These are phyloP conservation scores for Elaeidobius kamerunicus DNA, from an alignment of 2,888 invertebrate genomes.

Conservation along the genomic window DNA sequence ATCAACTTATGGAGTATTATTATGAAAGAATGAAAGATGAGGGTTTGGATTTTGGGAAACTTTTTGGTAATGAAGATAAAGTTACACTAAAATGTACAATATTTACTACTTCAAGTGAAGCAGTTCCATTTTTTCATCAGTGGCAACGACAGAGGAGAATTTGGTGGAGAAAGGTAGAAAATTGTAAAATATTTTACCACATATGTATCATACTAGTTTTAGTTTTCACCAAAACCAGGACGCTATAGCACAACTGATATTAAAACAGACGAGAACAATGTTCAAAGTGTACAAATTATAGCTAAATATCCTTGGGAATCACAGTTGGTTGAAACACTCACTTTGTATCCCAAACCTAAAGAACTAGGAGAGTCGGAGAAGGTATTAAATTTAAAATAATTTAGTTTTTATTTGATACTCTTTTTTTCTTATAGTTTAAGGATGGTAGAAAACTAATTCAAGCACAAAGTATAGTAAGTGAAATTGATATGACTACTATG, in stretches of 20 bases:
- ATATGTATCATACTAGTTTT: too few relatives aligned
- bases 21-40: constrained; percentile 21
- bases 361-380: constrained; percentile 6
- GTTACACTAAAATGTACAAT: constrained; percentile 48
- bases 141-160: constrained; percentile 75
- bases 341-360: constrained; percentile 38
- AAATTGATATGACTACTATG: constrained; percentile 53
- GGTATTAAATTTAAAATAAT: constrained; percentile 3
- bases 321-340: constrained; percentile 62
- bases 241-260: constrained; percentile 63
- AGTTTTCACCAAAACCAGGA: constrained; percentile 71
- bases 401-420: constrained; percentile 3
- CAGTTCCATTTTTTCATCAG: constrained; percentile 66
- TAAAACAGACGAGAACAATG: constrained; percentile 48
- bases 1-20: constrained; percentile 27
- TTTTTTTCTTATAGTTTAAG: constrained; percentile 42
- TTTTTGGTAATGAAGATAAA: constrained; percentile 33
- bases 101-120: constrained; percentile 51
- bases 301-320: constrained; percentile 63
- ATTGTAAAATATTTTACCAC: too few relatives aligned
- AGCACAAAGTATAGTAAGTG: constrained; percentile 51
- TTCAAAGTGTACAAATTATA: constrained; percentile 58
- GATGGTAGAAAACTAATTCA: constrained; percentile 45
- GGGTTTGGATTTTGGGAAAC: constrained; percentile 33
- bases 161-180: constrained; percentile 81